Evolutionary conservation across 1,140 invertebrate genomes (phyloP).

Genomic region (Bombus confusus): DNA sequence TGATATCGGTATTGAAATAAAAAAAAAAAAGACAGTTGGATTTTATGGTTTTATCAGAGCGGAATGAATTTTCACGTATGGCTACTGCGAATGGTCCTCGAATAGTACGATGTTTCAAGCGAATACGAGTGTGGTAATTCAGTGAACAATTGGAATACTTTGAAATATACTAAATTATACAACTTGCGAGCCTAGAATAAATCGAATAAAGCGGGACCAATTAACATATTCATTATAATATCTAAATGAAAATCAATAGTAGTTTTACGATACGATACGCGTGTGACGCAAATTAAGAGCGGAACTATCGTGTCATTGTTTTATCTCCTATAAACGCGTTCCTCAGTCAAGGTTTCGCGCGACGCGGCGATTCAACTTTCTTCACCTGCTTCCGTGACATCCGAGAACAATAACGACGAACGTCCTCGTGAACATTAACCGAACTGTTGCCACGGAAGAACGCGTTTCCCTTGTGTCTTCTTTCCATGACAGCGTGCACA

Average conservation of each 20-base stretch:
- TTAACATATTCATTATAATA: too few relatives aligned
- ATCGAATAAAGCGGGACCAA: too few relatives aligned
- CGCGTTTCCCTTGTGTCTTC: constrained; percentile 56
- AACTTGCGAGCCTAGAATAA: too few relatives aligned
- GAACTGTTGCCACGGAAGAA: constrained; percentile 66
- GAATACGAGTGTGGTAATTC: neutral
- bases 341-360: constrained; percentile 21
- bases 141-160: too few relatives aligned
- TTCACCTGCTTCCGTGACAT: neutral
- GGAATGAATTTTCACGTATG: neutral
- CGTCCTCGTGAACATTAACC: constrained; percentile 52
- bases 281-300: too few relatives aligned
- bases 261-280: too few relatives aligned
- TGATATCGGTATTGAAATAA: neutral
- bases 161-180: too few relatives aligned
- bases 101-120: neutral
- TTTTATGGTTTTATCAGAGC: neutral
- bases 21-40: neutral
- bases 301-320: neutral
- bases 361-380: neutral
- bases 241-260: too few relatives aligned
- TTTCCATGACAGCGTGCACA: constrained; percentile 36
- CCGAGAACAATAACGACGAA: constrained; percentile 44
- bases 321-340: neutral
- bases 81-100: neutral